Evolutionary conservation across 2,797 vertebrate species (phyloP).

Genomic region (Acanthurus tractus): DNA sequence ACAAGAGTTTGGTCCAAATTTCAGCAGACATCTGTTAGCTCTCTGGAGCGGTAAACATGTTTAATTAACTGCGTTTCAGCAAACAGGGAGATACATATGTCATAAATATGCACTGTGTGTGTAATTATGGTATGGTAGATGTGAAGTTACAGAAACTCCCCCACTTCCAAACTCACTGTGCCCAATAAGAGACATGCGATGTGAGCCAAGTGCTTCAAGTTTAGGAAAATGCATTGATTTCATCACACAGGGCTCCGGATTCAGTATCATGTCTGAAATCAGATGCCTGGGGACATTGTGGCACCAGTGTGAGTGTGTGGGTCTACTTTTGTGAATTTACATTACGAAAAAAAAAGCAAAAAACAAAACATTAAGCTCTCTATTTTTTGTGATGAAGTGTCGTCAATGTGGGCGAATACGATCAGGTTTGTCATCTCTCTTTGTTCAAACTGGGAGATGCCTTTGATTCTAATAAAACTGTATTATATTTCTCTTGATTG

Average conservation of each 20-base stretch:
- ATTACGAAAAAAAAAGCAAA: not conserved
- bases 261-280: constrained; percentile 47
- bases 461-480: constrained; percentile 72
- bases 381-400: constrained; percentile 55
- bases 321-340: constrained; percentile 56
- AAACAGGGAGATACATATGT: constrained; percentile 72
- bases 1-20: constrained; percentile 81
- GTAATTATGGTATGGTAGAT: constrained; percentile 57
- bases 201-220: constrained; percentile 38
- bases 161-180: constrained; percentile 53
- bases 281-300: constrained; percentile 32
- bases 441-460: constrained; percentile 56
- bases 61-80: constrained; percentile 82
- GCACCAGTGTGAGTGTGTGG: constrained; percentile 29
- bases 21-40: constrained; percentile 81
- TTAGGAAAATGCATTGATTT: constrained; percentile 39
- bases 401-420: constrained; percentile 42
- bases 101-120: constrained; percentile 57
- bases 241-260: constrained; percentile 39
- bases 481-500: constrained; percentile 73
- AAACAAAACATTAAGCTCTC: constrained; percentile 56
- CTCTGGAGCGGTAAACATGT: constrained; percentile 76
- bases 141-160: constrained; percentile 49
- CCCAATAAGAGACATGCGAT: constrained; percentile 58
- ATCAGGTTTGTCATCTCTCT: constrained; percentile 62